A percentile compares a stretch with the other conserved stretches of the same genome.
Evolutionary conservation across 2,888 invertebrate species (phyloP).

Genomic region (Gastracanthus pulcherrimus): DNA sequence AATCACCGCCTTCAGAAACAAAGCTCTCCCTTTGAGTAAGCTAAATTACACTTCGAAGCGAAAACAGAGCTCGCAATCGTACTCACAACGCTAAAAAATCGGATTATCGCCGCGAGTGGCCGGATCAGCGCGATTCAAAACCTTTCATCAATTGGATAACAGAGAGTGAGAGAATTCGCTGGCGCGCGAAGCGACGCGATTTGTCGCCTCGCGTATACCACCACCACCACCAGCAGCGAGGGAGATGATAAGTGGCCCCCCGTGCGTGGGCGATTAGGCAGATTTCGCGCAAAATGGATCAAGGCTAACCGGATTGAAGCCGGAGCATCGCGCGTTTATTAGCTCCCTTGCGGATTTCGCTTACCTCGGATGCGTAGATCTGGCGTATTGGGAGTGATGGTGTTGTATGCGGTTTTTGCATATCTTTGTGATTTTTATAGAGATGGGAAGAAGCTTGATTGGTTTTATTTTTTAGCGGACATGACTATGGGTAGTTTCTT

Average conservation of each 20-base stretch:
- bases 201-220: neutral
- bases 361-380: too few relatives aligned
- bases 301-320: conserved; percentile 36
- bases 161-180: neutral
- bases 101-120: conserved; percentile 19
- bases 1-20: too few relatives aligned
- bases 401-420: too few relatives aligned
- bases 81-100: neutral
- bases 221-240: too few relatives aligned
- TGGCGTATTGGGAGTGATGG: too few relatives aligned
- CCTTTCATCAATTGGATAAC: neutral
- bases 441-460: too few relatives aligned
- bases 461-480: too few relatives aligned
- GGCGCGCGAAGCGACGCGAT: neutral
- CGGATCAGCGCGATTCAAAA: neutral
- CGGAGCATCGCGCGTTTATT: neutral
- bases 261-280: conserved; percentile 14
- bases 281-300: conserved; percentile 48
- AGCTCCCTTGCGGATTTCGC: neutral
- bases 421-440: too few relatives aligned
- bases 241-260: conserved; percentile 16
- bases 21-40: too few relatives aligned
- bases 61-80: neutral
- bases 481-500: too few relatives aligned
- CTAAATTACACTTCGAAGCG: neutral